Evolutionary conservation across 2,797 vertebrate species (phyloP), one percentile per base, ranked within the genome.

Genomic region (Peromyscus eremicus): DNA sequence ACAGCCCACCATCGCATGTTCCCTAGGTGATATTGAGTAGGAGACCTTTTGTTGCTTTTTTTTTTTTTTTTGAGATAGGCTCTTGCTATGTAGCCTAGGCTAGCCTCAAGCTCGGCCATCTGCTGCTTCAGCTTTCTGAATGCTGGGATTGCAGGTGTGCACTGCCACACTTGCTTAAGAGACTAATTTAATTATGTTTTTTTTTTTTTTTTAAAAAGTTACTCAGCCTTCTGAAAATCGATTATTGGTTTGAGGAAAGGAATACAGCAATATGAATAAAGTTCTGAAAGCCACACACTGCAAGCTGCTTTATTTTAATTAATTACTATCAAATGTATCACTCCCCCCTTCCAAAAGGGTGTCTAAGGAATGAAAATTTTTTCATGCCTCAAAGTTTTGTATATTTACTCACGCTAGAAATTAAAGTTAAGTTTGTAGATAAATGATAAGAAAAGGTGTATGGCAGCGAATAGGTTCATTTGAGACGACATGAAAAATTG

Each of bases 231-330:
- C 76, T 60, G 79, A 80, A 84, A 88, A 89, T 16, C 70, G 34
- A 68, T 77, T 81, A 52, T 82, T 89, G 49, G 46, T 82, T 89
- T 86, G 80, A 94, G 55, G 81, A 46, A 79, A 97, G 52, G 89
- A 95, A 97, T 77, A 83, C 5, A 68, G 37, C 11, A 10, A 34
- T 75, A 55, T 37, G 71, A 64, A 52, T 81, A 79, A 92, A 94
- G 89, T 27, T 46, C 23, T 34, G 49, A 89, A 81, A 52, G 8
- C 52, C 57, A 68, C 23, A 80, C 1, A 52, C 10, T 8, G 16
- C 14, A 49, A 64, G 34, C 62, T 82, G 14, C 83, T 94, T 66
- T 25, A 1, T 80, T 92, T 95, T 62, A 37, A 66, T 34, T 91
- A 76, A 66, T 75, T 46, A 40, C 27, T 77, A 34, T 89, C 49